Evolutionary conservation across 2,113 vertebrate genomes (phyloP).

Genomic region (Lampris incognitus): DNA sequence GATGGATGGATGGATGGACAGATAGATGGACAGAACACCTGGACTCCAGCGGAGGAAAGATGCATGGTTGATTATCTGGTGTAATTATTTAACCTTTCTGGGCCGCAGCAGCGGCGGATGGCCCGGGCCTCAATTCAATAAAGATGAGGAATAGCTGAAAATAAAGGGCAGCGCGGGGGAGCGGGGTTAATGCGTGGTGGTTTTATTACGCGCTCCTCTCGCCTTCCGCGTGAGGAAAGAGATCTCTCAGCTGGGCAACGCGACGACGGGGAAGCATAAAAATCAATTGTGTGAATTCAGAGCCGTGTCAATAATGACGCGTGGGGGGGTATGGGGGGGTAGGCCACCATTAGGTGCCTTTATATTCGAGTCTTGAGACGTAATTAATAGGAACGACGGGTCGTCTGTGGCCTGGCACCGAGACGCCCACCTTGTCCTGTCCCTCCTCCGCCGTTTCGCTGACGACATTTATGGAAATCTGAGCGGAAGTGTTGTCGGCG

Average conservation of each 20-base stretch:
- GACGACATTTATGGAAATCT: conserved; percentile 66
- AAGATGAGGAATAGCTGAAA: conserved; percentile 85
- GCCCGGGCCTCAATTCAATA: conserved; percentile 84
- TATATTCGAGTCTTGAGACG: conserved; percentile 66
- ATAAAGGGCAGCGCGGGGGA: conserved; percentile 84
- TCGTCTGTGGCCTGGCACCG: conserved; percentile 8
- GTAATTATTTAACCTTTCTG: conserved; percentile 83
- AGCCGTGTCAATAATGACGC: conserved; percentile 83
- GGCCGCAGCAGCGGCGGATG: conserved; percentile 73
- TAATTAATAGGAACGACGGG: conserved; percentile 66
- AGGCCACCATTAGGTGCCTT: conserved; percentile 69
- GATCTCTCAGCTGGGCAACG: conserved; percentile 83
- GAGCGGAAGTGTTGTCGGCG: no score
- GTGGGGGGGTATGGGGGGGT: conserved; percentile 50
- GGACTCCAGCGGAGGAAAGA: conserved; percentile 6
- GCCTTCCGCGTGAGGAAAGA: conserved; percentile 85
- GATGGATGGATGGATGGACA: conserved; percentile 49
- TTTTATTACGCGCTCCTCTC: conserved; percentile 89
- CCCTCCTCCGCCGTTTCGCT: no score
- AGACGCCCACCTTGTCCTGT: no score
- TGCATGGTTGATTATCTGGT: conserved; percentile 73
- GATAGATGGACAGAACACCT: conserved; percentile 28
- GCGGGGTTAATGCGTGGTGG: conserved; percentile 87
- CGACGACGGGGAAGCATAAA: conserved; percentile 87
- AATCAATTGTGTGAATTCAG: conserved; percentile 85